phyloP scores from a whole-genome alignment of 2,797 vertebrate species.

The Hemitrygon akajei region DNA sequence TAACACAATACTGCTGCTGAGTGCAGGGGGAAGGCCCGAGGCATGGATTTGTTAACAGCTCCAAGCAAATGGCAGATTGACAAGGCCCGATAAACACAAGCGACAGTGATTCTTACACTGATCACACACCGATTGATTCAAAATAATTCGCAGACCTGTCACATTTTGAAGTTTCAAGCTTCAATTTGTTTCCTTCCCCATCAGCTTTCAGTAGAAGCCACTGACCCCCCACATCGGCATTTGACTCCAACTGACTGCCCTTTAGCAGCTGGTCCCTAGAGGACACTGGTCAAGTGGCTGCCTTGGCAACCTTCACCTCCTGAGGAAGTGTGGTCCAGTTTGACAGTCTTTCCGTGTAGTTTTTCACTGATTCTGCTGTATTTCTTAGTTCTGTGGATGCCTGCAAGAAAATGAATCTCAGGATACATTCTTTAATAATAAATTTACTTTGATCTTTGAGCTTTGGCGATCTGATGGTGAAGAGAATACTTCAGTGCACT shows the following conservation, averaged over 20 bases:
- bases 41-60: neutral
- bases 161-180: no score
- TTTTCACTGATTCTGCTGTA: no score
- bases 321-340: no score
- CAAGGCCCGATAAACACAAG: neutral
- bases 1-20: neutral
- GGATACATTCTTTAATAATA: no score
- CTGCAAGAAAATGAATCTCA: no score
- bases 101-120: neutral
- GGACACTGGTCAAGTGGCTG: neutral
- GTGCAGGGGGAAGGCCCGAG: neutral
- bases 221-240: neutral
- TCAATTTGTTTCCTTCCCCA: neutral
- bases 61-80: conserved; percentile 27
- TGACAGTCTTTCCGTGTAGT: no score
- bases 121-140: neutral
- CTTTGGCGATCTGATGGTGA: no score
- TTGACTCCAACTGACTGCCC: neutral
- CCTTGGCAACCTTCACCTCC: neutral
- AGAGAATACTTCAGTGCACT: no score
- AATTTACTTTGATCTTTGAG: no score
- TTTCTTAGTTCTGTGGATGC: no score
- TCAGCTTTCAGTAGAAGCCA: neutral
- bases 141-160: neutral
- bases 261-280: neutral